Evolutionary conservation across 2,113 vertebrate genomes (phyloP).

Genomic region (Phyllostomus discolor): DNA sequence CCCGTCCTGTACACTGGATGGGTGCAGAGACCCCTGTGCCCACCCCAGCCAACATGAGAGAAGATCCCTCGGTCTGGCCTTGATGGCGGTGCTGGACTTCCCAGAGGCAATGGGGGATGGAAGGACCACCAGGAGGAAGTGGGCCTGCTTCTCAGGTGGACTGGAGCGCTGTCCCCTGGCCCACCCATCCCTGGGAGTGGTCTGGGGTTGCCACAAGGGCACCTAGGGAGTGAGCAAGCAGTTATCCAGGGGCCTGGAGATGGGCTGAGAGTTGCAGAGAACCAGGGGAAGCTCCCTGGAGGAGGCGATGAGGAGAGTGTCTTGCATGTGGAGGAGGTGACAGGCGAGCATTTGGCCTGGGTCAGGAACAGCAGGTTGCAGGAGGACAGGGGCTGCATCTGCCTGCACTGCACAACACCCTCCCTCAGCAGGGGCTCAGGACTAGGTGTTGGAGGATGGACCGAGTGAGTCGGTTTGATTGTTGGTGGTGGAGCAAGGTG

Average conservation of each 20-base stretch:
- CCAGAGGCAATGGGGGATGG: background rate
- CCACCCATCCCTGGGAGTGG: background rate
- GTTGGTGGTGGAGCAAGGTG: background rate
- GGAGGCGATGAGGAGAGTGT: background rate
- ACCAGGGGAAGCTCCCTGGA: background rate
- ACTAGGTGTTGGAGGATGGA: background rate
- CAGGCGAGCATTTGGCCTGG: fast-evolving
- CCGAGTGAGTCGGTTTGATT: background rate
- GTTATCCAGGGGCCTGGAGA: background rate
- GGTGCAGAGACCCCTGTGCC: background rate
- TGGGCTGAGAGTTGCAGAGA: background rate
- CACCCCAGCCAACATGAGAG: background rate
- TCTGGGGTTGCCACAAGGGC: background rate
- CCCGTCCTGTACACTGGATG: background rate
- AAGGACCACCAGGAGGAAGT: background rate
- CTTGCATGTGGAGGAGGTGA: fast-evolving
- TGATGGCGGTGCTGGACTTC: background rate
- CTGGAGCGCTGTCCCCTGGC: background rate
- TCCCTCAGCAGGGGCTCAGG: background rate
- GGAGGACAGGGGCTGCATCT: too few species aligned
- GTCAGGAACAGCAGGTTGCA: background rate
- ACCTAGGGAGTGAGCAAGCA: background rate
- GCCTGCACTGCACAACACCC: background rate
- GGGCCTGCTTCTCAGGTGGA: background rate
- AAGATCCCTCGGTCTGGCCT: background rate